Evolutionary conservation across 2,888 invertebrate genomes (phyloP).

Genomic region (Trachelus troglodyta): DNA sequence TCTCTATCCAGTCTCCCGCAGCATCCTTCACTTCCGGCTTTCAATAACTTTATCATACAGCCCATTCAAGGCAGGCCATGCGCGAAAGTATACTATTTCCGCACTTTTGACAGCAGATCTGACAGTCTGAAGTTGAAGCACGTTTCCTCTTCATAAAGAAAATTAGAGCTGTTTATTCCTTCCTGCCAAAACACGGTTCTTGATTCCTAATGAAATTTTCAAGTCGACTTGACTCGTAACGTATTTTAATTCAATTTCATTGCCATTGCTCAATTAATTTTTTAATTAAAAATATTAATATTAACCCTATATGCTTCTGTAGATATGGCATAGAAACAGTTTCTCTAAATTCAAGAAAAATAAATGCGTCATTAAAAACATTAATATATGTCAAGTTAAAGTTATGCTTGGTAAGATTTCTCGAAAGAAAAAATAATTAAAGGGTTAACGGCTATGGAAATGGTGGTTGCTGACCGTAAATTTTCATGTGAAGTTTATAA

Average conservation of each 20-base stretch:
- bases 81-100: slow-evolving; percentile 26
- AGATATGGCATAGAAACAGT: not conserved
- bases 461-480: not conserved
- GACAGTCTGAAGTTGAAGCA: not conserved
- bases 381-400: not conserved
- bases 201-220: not conserved
- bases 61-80: slow-evolving; percentile 34
- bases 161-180: not conserved
- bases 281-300: not conserved
- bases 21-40: slow-evolving; percentile 33
- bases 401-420: not conserved
- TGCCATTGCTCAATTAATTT: not conserved
- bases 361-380: not conserved
- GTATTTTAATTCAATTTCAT: not conserved
- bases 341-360: not conserved
- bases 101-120: not conserved
- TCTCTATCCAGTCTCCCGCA: not conserved
- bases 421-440: not conserved
- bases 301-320: not conserved
- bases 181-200: not conserved
- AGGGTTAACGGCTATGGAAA: not conserved
- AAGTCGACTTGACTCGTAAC: not conserved
- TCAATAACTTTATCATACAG: slow-evolving; percentile 38
- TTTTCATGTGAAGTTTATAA: not conserved
- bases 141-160: not conserved